phyloP scores from a whole-genome alignment of 2,888 invertebrate genomes.

The Lottia scabra region DNA sequence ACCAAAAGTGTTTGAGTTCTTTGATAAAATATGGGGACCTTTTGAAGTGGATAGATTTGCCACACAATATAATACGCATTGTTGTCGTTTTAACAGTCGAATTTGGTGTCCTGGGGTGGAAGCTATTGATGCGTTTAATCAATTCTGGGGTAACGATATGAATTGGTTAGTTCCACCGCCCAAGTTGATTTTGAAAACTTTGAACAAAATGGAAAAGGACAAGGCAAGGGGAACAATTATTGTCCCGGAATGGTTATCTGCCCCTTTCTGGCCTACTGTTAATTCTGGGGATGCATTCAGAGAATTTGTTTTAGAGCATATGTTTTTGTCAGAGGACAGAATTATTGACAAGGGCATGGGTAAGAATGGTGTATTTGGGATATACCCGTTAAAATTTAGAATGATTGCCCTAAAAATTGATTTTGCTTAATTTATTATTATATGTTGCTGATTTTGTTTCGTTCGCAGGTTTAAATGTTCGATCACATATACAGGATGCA shows the following conservation, averaged over 20 bases:
- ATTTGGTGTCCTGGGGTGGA: slow-evolving; percentile 10
- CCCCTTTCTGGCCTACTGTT: not conserved
- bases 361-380: not conserved
- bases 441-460: not conserved
- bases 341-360: not conserved
- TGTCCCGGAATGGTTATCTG: not conserved
- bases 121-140: not conserved
- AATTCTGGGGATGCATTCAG: too few relatives aligned
- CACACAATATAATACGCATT: slow-evolving; percentile 16
- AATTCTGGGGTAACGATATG: not conserved
- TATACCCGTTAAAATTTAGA: not conserved
- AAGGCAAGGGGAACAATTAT: not conserved
- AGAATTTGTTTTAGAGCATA: not conserved
- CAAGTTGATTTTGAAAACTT: not conserved
- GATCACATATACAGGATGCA: too few relatives aligned
- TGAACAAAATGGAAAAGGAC: not conserved
- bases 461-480: too few relatives aligned
- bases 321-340: not conserved
- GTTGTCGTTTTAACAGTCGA: slow-evolving; percentile 13
- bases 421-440: not conserved
- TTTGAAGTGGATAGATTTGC: slow-evolving; percentile 18
- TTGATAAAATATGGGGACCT: slow-evolving; percentile 13
- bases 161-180: not conserved
- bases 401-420: not conserved
- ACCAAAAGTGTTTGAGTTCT: not conserved